Evolutionary conservation across 1,140 invertebrate species (phyloP).

Genomic region (Helicoverpa zea): DNA sequence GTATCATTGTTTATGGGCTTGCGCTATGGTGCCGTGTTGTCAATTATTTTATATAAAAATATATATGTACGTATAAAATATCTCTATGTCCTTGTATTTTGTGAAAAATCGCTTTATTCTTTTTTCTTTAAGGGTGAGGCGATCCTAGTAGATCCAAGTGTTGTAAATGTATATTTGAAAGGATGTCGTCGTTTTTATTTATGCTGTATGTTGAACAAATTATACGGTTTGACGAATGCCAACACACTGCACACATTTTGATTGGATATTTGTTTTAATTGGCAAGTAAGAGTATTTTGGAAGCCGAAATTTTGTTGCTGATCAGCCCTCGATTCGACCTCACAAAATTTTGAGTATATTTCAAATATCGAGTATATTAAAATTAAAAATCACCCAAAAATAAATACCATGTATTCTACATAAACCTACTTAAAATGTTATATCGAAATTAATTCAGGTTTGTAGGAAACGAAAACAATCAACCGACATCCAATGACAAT

Average conservation of each 20-base stretch:
- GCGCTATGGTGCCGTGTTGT: conserved; percentile 63
- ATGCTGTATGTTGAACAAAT: conserved; percentile 53
- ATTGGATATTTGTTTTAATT: conserved; percentile 48
- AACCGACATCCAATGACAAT: conserved; percentile 21
- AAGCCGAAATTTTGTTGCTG: conserved; percentile 38
- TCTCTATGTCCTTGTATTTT: conserved; percentile 37
- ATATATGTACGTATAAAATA: conserved; percentile 45
- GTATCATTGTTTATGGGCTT: conserved; percentile 69
- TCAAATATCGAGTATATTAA: not conserved
- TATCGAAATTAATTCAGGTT: not conserved
- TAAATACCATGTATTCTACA: too few species aligned
- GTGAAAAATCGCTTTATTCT: conserved; percentile 44
- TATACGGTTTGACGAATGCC: conserved; percentile 68
- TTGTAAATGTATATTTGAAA: conserved; percentile 67
- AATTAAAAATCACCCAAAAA: not conserved
- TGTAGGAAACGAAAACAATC: not conserved
- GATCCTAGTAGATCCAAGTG: conserved; percentile 83
- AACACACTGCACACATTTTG: conserved; percentile 84
- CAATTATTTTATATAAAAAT: conserved; percentile 36
- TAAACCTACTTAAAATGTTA: not conserved
- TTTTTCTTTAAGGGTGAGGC: conserved; percentile 56
- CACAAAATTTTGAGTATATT: conserved; percentile 10
- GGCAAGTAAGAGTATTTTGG: conserved; percentile 45
- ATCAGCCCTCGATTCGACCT: conserved; percentile 30
- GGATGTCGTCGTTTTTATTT: conserved; percentile 64